phyloP scores from a whole-genome alignment of 1,140 invertebrate species.

The Zaprionus lachaisei region DNA sequence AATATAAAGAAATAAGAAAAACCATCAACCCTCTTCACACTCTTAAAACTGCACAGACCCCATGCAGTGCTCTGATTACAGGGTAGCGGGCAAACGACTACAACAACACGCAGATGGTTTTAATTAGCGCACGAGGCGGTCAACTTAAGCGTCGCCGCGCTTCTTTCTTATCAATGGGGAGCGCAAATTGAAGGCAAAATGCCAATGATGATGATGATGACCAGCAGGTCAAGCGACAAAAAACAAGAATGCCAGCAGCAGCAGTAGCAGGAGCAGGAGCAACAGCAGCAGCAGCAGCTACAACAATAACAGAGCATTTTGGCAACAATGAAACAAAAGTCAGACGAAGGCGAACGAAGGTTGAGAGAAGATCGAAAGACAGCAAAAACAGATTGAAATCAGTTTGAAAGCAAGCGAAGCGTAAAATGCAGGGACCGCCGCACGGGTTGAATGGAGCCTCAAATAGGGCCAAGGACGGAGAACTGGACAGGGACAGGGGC shows the following conservation, averaged over 20 bases:
- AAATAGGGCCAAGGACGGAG: background rate
- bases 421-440: constrained; percentile 54
- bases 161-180: constrained; percentile 56
- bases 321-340: constrained; percentile 70
- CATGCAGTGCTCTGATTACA: background rate
- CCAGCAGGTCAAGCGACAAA: constrained; percentile 32
- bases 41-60: background rate
- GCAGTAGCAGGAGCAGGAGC: constrained; percentile 10
- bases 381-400: constrained; percentile 77
- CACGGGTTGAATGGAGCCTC: constrained; percentile 4
- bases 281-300: background rate
- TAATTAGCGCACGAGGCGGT: constrained; percentile 56
- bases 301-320: constrained; percentile 51
- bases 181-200: constrained; percentile 72
- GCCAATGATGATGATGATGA: constrained; percentile 60
- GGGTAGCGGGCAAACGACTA: background rate
- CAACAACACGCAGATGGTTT: constrained; percentile 24
- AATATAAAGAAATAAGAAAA: too few species aligned
- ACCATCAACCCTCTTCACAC: too few species aligned
- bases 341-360: constrained; percentile 12
- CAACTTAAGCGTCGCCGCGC: constrained; percentile 14
- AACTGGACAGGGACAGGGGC: background rate
- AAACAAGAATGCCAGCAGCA: constrained; percentile 12
- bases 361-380: constrained; percentile 61
- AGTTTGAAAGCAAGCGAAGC: constrained; percentile 74